A percentile compares a stretch with the other conserved stretches of the same genome.
Conservation (phyloP, 2,113 vertebrate species). For the Amazona guildingii region DNA sequence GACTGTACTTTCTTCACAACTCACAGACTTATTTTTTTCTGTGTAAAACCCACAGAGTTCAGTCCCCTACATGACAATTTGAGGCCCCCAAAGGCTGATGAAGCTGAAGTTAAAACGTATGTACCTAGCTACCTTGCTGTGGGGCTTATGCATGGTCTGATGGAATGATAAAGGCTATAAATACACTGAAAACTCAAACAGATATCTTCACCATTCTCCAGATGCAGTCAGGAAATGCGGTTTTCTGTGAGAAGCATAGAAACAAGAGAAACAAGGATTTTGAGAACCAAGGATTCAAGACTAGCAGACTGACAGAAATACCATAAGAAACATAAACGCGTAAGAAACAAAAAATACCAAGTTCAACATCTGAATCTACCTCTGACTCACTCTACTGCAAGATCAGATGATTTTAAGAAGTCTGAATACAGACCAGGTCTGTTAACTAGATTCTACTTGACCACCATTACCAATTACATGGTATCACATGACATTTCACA, state of each 20-base stretch:
- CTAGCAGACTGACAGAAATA: neutral
- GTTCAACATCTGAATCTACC: neutral
- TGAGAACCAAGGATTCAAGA: neutral
- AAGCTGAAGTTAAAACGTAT: neutral
- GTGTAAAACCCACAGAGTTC: neutral
- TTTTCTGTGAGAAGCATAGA: neutral
- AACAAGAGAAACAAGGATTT: neutral
- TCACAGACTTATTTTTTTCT: neutral
- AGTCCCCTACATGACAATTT: neutral
- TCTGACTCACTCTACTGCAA: neutral
- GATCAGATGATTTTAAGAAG: neutral
- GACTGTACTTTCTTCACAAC: neutral
- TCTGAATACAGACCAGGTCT: neutral
- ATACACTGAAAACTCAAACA: neutral
- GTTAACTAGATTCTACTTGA: neutral
- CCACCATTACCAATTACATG: neutral
- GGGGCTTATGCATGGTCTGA: neutral
- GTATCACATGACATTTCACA: neutral
- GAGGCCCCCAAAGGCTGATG: neutral
- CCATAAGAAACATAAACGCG: accelerated
- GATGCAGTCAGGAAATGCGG: neutral
- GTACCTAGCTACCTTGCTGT: neutral
- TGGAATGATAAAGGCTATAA: neutral
- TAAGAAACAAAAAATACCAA: neutral
- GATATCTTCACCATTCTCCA: neutral